Evolutionary conservation across 1,140 invertebrate species (phyloP), one percentile per base, ranked within the genome.

Genomic region (Leptoteleia sp.): DNA sequence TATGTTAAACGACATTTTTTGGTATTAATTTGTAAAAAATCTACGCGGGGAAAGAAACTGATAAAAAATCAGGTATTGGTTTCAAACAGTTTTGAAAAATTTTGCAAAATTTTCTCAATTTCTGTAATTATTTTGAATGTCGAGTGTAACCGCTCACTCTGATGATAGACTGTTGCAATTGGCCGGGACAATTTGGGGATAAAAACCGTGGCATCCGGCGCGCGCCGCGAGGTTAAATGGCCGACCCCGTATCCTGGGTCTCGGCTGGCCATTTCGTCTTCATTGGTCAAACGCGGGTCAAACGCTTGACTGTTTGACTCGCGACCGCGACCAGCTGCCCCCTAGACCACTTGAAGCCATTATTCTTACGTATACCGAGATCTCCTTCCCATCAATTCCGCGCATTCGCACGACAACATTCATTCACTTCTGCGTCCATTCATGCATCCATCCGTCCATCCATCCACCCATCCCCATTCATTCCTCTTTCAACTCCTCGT

Each of bases 261-360:
- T 80, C 29, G 62, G 33, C 67, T 73, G 76, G 61, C 55, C 76
- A 72, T 77, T 75, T 79, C 54, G 59, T 76, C 79, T 81, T 81
- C 67, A 82, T 81, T 82, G 81, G 71, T 52, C 61, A 59, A 50
- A 75, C 76, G 43, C 71, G 65, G 81, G 79, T 82, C 67, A 81
- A 76, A 67, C 65, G 52, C 50, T 79, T 79, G 72, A 81, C 79
- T 79, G 48, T 55, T 80, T 80, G 73, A 79, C 80, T 81, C 80
- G 76, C 80, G 71, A 72, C 61, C 78, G 78, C 73, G 81, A 81
- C 78, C 73, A 77, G 77, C 77, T 81, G 80, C 67, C 80, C 80
- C 68, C 73, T 82, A 64, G 54, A 75, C 79, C 73, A 80, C 72
- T 80, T 80, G 48, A 80, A 59, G 68, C 17, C 48, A 65, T 72